A percentile compares a stretch with the other conserved stretches of the same genome.
These are phyloP conservation scores for Aplodontia rufa DNA, from an alignment of 2,113 vertebrate species.

Conservation along the genomic window DNA sequence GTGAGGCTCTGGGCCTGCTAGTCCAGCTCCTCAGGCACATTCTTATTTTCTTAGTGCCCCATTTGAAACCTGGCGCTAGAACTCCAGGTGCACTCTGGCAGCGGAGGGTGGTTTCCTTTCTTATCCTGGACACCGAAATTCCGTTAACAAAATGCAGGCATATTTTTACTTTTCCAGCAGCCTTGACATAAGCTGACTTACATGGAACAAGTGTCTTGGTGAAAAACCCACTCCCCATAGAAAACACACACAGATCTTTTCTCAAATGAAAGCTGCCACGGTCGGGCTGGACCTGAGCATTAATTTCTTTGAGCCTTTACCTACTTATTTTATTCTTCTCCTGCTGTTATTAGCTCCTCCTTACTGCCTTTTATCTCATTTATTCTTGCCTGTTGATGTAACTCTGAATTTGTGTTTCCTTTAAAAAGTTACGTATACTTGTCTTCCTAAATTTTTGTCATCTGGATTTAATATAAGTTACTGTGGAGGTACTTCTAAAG, in stretches of 20 bases:
- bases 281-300: background rate
- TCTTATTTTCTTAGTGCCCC: background rate
- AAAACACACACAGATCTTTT: background rate
- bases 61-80: background rate
- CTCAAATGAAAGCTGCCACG: background rate
- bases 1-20: background rate
- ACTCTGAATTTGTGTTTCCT: background rate
- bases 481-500: background rate
- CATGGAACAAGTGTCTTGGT: background rate
- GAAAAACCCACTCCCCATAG: background rate
- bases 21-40: too few species aligned
- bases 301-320: background rate
- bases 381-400: background rate
- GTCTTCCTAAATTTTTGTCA: background rate
- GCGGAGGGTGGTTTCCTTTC: background rate
- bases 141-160: background rate
- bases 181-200: background rate
- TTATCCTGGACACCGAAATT: background rate
- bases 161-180: background rate
- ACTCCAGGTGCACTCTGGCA: accelerated
- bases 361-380: background rate
- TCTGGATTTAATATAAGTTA: background rate
- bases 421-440: background rate
- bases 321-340: background rate
- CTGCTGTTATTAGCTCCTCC: accelerated